Conservation (phyloP, 2,797 vertebrate species). For the Kryptopterus vitreolus region DNA sequence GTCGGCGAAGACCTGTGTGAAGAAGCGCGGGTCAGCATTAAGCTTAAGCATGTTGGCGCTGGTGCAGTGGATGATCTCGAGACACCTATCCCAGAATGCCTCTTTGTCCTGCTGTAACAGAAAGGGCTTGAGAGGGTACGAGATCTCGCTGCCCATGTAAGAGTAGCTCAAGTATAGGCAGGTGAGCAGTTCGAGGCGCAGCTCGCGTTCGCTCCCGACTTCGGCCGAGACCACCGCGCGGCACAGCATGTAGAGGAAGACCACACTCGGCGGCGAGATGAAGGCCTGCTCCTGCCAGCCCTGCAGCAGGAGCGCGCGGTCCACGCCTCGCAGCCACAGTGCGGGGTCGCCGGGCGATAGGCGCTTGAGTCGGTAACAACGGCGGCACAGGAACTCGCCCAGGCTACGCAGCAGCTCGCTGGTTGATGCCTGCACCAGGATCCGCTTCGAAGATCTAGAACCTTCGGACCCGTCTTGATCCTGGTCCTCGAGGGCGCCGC, state of each 20-base stretch:
- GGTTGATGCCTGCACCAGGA: slow-evolving; percentile 95
- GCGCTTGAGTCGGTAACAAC: slow-evolving; percentile 91
- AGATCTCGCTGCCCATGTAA: slow-evolving; percentile 98
- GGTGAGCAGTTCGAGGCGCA: slow-evolving; percentile 88
- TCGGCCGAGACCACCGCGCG: slow-evolving; percentile 88
- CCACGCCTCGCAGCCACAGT: slow-evolving; percentile 91
- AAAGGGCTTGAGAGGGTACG: slow-evolving; percentile 95
- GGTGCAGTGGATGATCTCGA: slow-evolving; percentile 93
- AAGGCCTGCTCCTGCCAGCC: slow-evolving; percentile 98
- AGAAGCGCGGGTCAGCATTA: slow-evolving; percentile 94
- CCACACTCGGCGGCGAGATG: slow-evolving; percentile 93
- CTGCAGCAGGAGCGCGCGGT: slow-evolving; percentile 90
- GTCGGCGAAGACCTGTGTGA: slow-evolving; percentile 95
- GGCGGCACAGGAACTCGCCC: slow-evolving; percentile 92
- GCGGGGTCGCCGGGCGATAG: slow-evolving; percentile 89
- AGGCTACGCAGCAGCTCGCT: slow-evolving; percentile 92
- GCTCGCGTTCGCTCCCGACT: slow-evolving; percentile 86
- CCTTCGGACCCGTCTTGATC: slow-evolving; percentile 10
- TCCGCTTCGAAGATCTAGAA: slow-evolving; percentile 79
- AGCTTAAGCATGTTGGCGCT: slow-evolving; percentile 96
- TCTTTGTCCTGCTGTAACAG: slow-evolving; percentile 93
- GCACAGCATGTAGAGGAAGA: slow-evolving; percentile 95
- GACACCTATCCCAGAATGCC: slow-evolving; percentile 95
- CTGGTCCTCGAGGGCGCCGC: not conserved
- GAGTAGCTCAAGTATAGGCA: slow-evolving; percentile 95